These are phyloP conservation scores for Melanotaenia maccullochi DNA, from an alignment of 2,797 vertebrate genomes.

Conservation along the genomic window DNA sequence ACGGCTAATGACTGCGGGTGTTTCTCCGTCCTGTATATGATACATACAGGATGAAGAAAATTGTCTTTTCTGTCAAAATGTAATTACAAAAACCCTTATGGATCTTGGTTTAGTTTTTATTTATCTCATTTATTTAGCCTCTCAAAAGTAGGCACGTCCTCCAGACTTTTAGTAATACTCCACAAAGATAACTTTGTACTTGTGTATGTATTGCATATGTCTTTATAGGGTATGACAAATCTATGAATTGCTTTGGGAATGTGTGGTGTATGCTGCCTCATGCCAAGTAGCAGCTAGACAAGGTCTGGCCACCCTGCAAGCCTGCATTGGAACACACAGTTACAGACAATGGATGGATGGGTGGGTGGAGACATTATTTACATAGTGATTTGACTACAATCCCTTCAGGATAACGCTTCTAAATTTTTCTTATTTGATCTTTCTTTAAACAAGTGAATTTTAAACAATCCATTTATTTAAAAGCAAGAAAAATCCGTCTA, in stretches of 20 bases:
- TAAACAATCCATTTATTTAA: background rate
- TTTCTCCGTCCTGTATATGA: background rate
- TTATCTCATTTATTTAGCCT: too few species aligned
- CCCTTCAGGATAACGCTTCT: too few species aligned
- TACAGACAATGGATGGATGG: too few species aligned
- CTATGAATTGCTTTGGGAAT: background rate
- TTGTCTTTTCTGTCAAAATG: background rate
- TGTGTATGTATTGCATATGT: background rate
- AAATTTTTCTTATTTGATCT: background rate
- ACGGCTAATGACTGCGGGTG: background rate
- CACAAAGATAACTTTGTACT: background rate
- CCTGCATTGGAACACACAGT: too few species aligned
- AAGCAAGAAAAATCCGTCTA: background rate
- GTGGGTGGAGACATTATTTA: too few species aligned
- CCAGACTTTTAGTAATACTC: too few species aligned
- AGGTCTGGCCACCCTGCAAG: too few species aligned
- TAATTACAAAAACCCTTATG: too few species aligned
- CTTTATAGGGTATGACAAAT: background rate
- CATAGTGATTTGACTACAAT: too few species aligned
- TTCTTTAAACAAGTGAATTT: background rate
- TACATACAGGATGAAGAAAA: background rate
- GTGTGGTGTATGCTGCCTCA: background rate
- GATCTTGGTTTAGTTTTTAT: too few species aligned
- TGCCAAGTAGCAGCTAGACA: too few species aligned
- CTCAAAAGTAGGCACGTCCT: too few species aligned